Base-by-base conservation (phyloP, 2,113 vertebrate genomes). In the Hippocampus zosterae region DNA sequence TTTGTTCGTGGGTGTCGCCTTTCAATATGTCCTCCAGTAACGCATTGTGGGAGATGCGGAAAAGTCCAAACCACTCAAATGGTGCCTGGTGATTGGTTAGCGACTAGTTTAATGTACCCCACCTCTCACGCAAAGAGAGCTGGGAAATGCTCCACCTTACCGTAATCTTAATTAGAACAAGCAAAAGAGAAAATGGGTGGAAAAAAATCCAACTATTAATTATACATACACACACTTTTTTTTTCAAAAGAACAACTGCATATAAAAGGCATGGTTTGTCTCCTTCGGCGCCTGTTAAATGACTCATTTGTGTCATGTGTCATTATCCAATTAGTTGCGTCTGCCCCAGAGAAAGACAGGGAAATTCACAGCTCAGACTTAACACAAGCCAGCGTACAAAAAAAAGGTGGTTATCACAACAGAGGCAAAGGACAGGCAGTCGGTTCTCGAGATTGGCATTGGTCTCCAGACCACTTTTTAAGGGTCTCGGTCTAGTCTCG, bases 281-380 rank as follows among this genome's bases (percentile, higher is more conserved):
- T n/a, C 52, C 52, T 55, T 55, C 59, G 75, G 15, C 72, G 79
- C 62, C 52, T 68, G 75, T 76, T 70, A 79, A 81, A 75, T 80
- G 76, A 84, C 78, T 87, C 85, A 81, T 86, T 68, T 55, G 52
- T 23, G n/a, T 55, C 52, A 55, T 67, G 75, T 73, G 53, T 41
- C 55, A 73, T 81, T 74, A 84, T 81, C 71, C 59, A 63, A 77
- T 84, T 75, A 76, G 73, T 69, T 71, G 33, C 50, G 79, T 80
- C 76, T 80, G 77, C 69, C 72, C 70, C 65, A 68, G 61, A 70
- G 65, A 74, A 41, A 69, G 52, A 55, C 18, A 74, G 46, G 67
- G 52, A 53, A n/a, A 42, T 60, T 67, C 70, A 19, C 59, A 12
- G 59, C 53, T 67, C 60, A 68, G 81, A 81, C 74, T 67, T 25